Evolutionary conservation across 2,797 vertebrate species (phyloP).

Genomic region (Thalassophryne amazonica): DNA sequence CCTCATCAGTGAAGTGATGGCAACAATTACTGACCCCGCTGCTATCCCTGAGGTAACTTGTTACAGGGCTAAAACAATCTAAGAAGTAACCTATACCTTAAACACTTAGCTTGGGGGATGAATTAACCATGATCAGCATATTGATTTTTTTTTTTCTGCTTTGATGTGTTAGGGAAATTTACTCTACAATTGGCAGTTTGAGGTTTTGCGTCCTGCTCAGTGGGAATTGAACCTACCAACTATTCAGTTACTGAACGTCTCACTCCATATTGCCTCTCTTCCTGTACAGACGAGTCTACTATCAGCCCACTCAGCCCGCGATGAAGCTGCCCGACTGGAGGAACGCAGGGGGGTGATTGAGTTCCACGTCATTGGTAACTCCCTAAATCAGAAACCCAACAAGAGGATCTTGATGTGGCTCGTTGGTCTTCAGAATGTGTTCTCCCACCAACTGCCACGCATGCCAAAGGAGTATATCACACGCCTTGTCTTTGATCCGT

Average conservation of each 20-base stretch:
- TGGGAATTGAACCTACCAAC: too few species aligned
- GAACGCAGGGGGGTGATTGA: constrained; percentile 95
- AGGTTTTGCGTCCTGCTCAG: too few species aligned
- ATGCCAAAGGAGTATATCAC: constrained; percentile 99
- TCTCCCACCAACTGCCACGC: constrained; percentile 95
- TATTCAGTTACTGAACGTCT: too few species aligned
- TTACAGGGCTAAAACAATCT: not conserved
- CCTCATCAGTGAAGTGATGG: constrained; percentile 97
- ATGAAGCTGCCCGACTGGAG: constrained; percentile 92
- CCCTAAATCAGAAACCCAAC: constrained; percentile 94
- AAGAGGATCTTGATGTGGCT: constrained; percentile 98
- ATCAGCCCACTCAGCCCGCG: constrained; percentile 92
- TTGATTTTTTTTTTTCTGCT: too few species aligned
- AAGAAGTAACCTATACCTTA: not conserved
- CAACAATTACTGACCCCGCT: constrained; percentile 93
- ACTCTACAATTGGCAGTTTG: too few species aligned
- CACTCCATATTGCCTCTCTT: not conserved
- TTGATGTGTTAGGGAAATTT: too few species aligned
- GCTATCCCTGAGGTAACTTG: constrained; percentile 91
- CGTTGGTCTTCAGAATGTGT: constrained; percentile 97
- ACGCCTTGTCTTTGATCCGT: constrained; percentile 97
- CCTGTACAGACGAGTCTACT: constrained; percentile 87
- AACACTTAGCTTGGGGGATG: not conserved
- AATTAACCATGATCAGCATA: too few species aligned
- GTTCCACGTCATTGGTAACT: constrained; percentile 96